phyloP scores from a whole-genome alignment of 2,113 vertebrate species.

The Oryzias woworae region DNA sequence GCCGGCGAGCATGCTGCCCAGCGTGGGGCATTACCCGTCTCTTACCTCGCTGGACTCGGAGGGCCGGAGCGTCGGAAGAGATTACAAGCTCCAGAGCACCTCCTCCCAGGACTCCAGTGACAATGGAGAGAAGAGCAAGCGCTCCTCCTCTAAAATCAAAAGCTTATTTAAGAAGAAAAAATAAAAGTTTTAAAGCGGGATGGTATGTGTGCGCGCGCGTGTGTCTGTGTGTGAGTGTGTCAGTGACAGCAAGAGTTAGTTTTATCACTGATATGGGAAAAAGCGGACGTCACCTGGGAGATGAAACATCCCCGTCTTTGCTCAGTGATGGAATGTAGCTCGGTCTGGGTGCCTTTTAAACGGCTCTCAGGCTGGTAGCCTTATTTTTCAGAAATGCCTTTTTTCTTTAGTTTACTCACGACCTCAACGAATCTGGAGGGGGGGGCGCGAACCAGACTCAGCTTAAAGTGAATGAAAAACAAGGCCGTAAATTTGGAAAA shows the following conservation, averaged over 20 bases:
- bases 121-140: conserved; percentile 91
- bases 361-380: conserved; percentile 74
- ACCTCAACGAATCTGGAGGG: conserved; percentile 65
- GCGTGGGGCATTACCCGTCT: conserved; percentile 85
- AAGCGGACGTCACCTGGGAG: conserved; percentile 64
- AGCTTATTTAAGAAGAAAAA: conserved; percentile 96
- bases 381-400: conserved; percentile 77
- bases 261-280: conserved; percentile 59
- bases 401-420: conserved; percentile 75
- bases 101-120: conserved; percentile 90
- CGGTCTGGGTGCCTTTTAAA: conserved; percentile 69
- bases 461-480: too few relatives aligned
- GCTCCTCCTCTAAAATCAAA: conserved; percentile 95
- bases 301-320: conserved; percentile 63
- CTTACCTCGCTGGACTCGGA: conserved; percentile 86
- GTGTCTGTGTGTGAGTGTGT: neutral
- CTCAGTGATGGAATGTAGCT: conserved; percentile 84
- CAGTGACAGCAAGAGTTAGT: conserved; percentile 37
- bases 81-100: conserved; percentile 85
- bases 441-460: too few relatives aligned
- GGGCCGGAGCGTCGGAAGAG: conserved; percentile 79
- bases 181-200: conserved; percentile 50
- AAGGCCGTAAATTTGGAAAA: too few relatives aligned
- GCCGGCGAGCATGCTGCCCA: conserved; percentile 77
- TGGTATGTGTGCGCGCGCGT: neutral